Base-by-base conservation (phyloP, 2,888 invertebrate species). In the Idaea biselata region DNA sequence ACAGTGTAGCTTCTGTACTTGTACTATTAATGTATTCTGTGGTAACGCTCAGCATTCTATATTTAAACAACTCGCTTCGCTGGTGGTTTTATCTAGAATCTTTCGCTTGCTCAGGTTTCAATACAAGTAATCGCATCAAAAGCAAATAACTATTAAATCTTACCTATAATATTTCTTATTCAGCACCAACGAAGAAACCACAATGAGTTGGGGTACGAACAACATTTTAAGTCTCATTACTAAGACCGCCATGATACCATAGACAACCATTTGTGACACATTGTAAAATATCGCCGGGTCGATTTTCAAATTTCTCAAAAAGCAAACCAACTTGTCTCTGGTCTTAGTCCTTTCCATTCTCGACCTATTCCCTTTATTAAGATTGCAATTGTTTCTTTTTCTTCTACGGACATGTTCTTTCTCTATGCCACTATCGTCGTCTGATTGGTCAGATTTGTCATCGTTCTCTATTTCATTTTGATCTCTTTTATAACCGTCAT, bases 221-320 rank as follows among this genome's bases (percentile, higher is more conserved):
- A 97, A 94, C 60, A 97, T 81, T 77, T 97, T 97, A 58, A 97
- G 81, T 16, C 97, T 87, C 96, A 97, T 97, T 7, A 97, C 94
- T 14, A 97, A 81, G 1, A 89, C 79, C n/a, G 97, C 96, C 95
- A 97, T 95, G 0, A 94, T 77, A 1, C 94, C 93, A 81, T 95
- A 97, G 54, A 95, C 95, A 53, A 92, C 84, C 84, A 95, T 91
- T 79, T 97, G 97, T 11, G 95, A 88, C 32, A 96, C 82, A 80
- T 95, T 96, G 80, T 96, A 97, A 62, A 95, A 93, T 44, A 94
- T 80, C 0, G 94, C 93, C 16, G 94, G 89, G 57, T 95, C 94
- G 55, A 94, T 72, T 7, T 72, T 65, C 64, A 89, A 74, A 67
- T 86, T 80, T 17, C 73, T 80, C 32, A 93, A 77, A 72, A 86